Base-by-base conservation (phyloP, 2,797 vertebrate genomes). In the Clarias platycephalus region DNA sequence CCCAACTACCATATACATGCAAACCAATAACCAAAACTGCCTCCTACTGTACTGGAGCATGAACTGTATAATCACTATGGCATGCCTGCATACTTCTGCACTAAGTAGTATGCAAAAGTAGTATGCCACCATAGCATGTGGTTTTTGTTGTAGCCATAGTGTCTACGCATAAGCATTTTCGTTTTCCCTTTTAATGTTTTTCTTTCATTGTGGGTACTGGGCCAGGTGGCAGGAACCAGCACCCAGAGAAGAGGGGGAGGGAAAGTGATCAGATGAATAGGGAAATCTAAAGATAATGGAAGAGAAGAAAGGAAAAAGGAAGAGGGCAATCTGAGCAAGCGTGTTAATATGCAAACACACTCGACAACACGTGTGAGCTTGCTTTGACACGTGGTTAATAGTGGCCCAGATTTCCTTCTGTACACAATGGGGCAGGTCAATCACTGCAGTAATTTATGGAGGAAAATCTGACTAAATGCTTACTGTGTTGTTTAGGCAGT, bases 221-320 rank as follows among this genome's bases (percentile, higher is more conserved):
- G 31, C 64, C 80, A 81, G 66, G 49, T 81, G 66, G 66, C 49
- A 81, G 37, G 84, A 81, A 82, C 31, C 13, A 26, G 7, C 31
- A 64, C n/a, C 34, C 20, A 62, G 37, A 63, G 67, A 63, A 26
- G 63, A 66, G 91, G 90, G 85, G 86, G 83, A 37, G 49, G 49
- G 91, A 90, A 86, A 86, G 86, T 89, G 85, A 90, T 90, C 80
- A 37, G 40, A 76, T 37, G 66, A 57, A 58, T 58, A 58, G 31
- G 62, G 26, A 55, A 66, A 83, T 84, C 72, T 70, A 20, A 76
- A 83, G 85, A 80, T 68, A 81, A 81, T 40, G 81, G 10, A 63
- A 26, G 18, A 66, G 9, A 22, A 81, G 80, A 84, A 60, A 79
- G 62, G 84, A 84, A 63, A 24, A 64, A 80, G 77, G 71, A 66